Percentiles rank a stretch among this genome's conserved stretches.
phyloP scores from a whole-genome alignment of 2,888 invertebrate species.

The Parnassius apollo region DNA sequence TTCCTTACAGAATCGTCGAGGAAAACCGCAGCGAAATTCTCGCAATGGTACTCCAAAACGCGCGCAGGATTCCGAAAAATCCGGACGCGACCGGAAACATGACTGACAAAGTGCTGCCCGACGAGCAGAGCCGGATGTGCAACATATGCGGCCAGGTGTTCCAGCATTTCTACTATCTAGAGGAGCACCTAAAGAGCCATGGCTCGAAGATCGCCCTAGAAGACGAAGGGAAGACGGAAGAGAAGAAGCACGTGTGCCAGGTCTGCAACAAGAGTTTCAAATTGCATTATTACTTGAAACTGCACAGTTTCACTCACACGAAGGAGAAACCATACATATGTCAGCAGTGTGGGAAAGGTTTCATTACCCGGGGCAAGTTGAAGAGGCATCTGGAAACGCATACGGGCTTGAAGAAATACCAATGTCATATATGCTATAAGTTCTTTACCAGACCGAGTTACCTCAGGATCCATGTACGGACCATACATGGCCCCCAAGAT shows the following conservation, averaged over 20 bases:
- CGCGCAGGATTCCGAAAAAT: conserved; percentile 59
- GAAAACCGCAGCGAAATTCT: conserved; percentile 65
- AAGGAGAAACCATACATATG: conserved; percentile 72
- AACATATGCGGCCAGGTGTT: conserved; percentile 73
- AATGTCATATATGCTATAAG: conserved; percentile 73
- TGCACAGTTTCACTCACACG: conserved; percentile 69
- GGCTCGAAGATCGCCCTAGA: conserved; percentile 62
- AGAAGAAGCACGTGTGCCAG: conserved; percentile 62
- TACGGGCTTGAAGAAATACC: conserved; percentile 66
- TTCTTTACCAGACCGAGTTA: conserved; percentile 71
- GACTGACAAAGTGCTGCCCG: conserved; percentile 41
- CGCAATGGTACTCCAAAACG: conserved; percentile 73
- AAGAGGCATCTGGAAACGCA: conserved; percentile 71
- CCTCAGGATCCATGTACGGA: conserved; percentile 64
- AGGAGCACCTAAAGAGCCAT: conserved; percentile 70
- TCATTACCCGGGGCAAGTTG: conserved; percentile 68
- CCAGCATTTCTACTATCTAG: conserved; percentile 70
- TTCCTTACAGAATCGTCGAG: conserved; percentile 59
- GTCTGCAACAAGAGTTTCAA: conserved; percentile 70
- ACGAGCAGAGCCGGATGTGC: conserved; percentile 65
- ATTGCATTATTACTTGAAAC: conserved; percentile 65
- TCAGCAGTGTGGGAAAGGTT: conserved; percentile 72
- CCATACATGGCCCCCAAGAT: conserved; percentile 69
- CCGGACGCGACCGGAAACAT: conserved; percentile 34
- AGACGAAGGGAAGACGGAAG: conserved; percentile 50